Percentiles rank a stretch among this genome's conserved stretches.
phyloP scores from a whole-genome alignment of 2,113 vertebrate species.

The Ptilonorhynchus violaceus region DNA sequence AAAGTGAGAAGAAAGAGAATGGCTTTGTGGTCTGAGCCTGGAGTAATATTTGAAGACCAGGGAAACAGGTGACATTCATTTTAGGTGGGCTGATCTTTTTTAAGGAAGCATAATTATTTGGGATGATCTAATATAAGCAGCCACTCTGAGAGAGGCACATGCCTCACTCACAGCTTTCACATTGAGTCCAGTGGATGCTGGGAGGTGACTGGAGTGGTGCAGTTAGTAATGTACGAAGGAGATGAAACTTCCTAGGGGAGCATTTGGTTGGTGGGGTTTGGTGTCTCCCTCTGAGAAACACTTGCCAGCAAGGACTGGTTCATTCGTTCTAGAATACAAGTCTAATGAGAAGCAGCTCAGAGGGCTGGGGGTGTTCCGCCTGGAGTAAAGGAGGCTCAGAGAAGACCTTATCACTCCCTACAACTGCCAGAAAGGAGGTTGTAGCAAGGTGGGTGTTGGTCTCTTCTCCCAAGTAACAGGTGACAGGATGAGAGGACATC shows the following conservation, averaged over 20 bases:
- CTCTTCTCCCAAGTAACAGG: background rate
- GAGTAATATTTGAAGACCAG: background rate
- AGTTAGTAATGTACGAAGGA: background rate
- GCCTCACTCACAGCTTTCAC: background rate
- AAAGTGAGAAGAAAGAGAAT: background rate
- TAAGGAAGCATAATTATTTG: background rate
- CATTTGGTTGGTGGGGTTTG: background rate
- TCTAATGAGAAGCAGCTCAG: background rate
- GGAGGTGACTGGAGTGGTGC: background rate
- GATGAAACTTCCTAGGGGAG: background rate
- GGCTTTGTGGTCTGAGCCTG: background rate
- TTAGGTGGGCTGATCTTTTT: background rate
- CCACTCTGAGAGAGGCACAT: background rate
- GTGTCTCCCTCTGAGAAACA: background rate
- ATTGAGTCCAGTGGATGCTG: fast-evolving
- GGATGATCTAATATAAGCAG: background rate
- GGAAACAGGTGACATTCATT: background rate
- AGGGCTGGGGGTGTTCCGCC: background rate
- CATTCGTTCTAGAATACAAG: background rate
- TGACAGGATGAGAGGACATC: background rate
- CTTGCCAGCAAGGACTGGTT: background rate
- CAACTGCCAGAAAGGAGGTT: background rate
- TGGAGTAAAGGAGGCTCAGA: background rate
- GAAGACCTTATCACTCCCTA: background rate
- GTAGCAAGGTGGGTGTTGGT: background rate